Evolutionary conservation across 2,888 invertebrate species (phyloP), one percentile per base, ranked within the genome.

Genomic region (Pogonocherus hispidulus): DNA sequence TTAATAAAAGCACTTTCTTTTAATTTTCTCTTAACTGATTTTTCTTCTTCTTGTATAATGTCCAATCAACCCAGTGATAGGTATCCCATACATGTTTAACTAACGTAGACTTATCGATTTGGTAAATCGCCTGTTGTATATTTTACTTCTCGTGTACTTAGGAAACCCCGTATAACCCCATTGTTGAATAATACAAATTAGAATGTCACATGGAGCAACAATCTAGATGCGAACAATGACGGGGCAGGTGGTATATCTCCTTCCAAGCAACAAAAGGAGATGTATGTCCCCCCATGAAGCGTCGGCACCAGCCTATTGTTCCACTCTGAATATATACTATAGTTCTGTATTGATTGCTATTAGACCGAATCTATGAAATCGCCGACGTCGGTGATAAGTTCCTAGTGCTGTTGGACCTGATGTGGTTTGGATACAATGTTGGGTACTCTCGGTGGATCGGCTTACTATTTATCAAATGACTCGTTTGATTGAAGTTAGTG

Each of bases 171-270:
- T n/a, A n/a, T n/a, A n/a, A n/a, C n/a, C 54, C 18, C 4, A 20
- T 27, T 41, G 11, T 32, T 16, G n/a, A 20, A 37, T 37, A 14
- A 37, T 41, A 14, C 32, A 37, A 55, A 55, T 55, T 55, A 37
- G 18, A 41, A n/a, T n/a, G 41, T 51, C 52, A 55, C 54, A 67
- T n/a, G 66, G 44, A 56, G 22, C 55, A 55, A 55, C 69, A 70
- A 71, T 68, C 66, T 68, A 55, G 62, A 51, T 19, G 14, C 59
- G 62, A 69, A 71, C 72, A 72, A 71, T 70, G 56, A 57, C n/a
- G 69, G 52, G 52, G 60, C 72, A 71, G 71, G 71, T 73, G 72
- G 65, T 72, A 67, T 69, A 73, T 72, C 67, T 72, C 64, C 64
- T 69, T 63, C 65, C 44, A 51, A 63, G n/a, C 19, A 41, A 71